These are phyloP conservation scores for Oceanites oceanicus DNA, from an alignment of 2,113 vertebrate species.

Conservation along the genomic window DNA sequence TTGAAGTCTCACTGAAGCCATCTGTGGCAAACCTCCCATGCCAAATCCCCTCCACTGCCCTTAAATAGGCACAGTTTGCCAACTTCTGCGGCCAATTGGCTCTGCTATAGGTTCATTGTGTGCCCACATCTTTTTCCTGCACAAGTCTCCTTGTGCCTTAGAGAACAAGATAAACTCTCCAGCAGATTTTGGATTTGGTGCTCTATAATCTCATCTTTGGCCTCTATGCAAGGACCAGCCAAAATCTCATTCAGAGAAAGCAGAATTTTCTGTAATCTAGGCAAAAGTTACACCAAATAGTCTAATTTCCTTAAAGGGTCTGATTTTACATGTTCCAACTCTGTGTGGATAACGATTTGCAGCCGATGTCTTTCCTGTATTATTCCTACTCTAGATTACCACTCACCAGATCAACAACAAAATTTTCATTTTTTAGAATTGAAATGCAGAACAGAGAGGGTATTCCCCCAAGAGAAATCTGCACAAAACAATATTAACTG, in stretches of 20 bases:
- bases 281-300: neutral
- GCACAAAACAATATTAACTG: slow-evolving; percentile 46
- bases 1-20: neutral
- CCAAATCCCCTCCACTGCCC: neutral
- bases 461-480: slow-evolving; percentile 27
- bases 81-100: neutral
- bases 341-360: neutral
- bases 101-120: neutral
- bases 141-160: neutral
- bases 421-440: neutral
- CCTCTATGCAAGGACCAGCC: neutral
- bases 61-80: neutral
- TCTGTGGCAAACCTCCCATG: neutral
- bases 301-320: neutral
- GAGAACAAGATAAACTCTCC: neutral
- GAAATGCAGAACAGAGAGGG: neutral
- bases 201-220: neutral
- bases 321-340: neutral
- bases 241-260: neutral
- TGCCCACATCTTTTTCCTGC: neutral
- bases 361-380: neutral
- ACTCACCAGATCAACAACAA: neutral
- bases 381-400: neutral
- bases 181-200: neutral
- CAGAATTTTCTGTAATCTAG: neutral